Conservation (phyloP, 2,888 invertebrate genomes). For the Argynnis bischoffii region DNA sequence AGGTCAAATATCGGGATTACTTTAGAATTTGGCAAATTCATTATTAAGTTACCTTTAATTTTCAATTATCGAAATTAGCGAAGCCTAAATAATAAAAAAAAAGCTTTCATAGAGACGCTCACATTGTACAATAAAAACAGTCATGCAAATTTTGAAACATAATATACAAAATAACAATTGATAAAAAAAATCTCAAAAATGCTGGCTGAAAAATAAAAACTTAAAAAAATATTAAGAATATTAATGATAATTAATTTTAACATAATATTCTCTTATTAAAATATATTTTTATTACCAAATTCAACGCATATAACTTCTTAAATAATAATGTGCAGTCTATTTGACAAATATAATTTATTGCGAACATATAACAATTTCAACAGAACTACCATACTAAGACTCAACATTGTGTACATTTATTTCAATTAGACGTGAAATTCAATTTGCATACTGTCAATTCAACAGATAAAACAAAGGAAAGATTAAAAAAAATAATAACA, state of each 20-base stretch:
- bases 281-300: neutral
- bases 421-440: constrained; percentile 2
- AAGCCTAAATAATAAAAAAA: constrained; percentile 78
- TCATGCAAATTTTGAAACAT: constrained; percentile 45
- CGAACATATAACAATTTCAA: constrained; percentile 3
- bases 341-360: neutral
- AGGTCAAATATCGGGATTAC: neutral
- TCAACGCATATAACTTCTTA: neutral
- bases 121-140: constrained; percentile 40
- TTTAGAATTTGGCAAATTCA: constrained; percentile 5
- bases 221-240: neutral
- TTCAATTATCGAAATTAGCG: constrained; percentile 49
- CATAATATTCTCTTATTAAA: neutral
- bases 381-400: constrained; percentile 29
- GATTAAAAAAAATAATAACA: constrained; percentile 45
- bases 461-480: constrained; percentile 48
- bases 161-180: constrained; percentile 21
- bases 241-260: constrained; percentile 1
- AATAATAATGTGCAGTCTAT: constrained; percentile 11
- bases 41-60: constrained; percentile 10
- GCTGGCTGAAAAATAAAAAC: neutral
- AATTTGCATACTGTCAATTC: constrained; percentile 36
- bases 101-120: constrained; percentile 58
- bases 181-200: constrained; percentile 16
- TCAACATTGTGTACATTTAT: constrained; percentile 6